Evolutionary conservation across 2,797 vertebrate species (phyloP), one percentile per base, ranked within the genome.

Genomic region (Muscicapa comitata): DNA sequence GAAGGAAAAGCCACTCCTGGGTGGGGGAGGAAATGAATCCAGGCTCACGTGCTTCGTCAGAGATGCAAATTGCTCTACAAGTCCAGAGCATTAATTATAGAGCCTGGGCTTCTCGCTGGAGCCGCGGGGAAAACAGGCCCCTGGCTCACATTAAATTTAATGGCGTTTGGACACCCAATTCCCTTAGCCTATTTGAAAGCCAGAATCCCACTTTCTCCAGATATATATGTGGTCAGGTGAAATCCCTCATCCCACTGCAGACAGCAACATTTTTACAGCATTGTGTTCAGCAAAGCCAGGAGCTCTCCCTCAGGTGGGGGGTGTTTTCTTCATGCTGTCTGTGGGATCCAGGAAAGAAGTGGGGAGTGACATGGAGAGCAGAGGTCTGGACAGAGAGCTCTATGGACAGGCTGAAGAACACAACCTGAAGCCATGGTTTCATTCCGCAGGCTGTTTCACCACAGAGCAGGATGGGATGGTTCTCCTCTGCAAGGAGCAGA

Each of bases 151-250:
- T 96, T 94, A 95, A 70, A 87, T 95, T 90, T 96, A 95, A 93
- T 94, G 93, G 88, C n/a, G 0, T 96, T 97, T 94, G 93, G 86
- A 95, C 93, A 91, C 83, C 80, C 55, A 95, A 93, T 96, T 96
- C 93, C 91, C 95, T 93, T 83, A 96, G 70, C 92, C 82, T 92
- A 88, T 96, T 95, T 96, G 94, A 86, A 95, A 96, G 72, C 18
- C 42, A 86, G 68, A 91, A 93, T 83, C 61, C 24, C 37, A 18
- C 85, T 92, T 93, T 93, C 81, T 79, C 62, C 62, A 75, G 61
- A 77, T 92, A 73, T 38, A 18, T 6, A 51, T 8, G 4, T 73
- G 77, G 70, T 89, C 80, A 87, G 67, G 73, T 90, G 51, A 86
- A 95, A 82, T 90, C 40, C 70, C 59, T 94, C 3, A 2, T 84